Evolutionary conservation across 2,888 invertebrate genomes (phyloP).

Genomic region (Patella pellucida): DNA sequence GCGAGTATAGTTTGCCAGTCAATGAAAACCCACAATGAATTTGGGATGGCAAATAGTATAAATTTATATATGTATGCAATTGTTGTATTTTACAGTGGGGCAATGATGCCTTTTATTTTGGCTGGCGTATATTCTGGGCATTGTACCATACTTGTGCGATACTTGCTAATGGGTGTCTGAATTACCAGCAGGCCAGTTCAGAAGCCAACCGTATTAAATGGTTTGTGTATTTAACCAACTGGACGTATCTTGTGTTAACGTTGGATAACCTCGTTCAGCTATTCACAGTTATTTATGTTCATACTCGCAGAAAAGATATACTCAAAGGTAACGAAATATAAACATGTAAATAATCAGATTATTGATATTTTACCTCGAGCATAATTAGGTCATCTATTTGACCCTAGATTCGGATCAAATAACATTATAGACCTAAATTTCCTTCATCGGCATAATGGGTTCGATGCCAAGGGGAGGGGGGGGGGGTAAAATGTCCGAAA

Average conservation of each 20-base stretch:
- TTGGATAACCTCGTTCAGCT: slow-evolving; percentile 30
- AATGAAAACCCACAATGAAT: too few relatives aligned
- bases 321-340: slow-evolving; percentile 3
- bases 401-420: too few relatives aligned
- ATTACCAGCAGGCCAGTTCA: slow-evolving; percentile 12
- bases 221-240: slow-evolving; percentile 47
- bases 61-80: too few relatives aligned
- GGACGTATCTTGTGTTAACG: slow-evolving; percentile 36
- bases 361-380: too few relatives aligned
- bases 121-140: slow-evolving; percentile 35
- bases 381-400: too few relatives aligned
- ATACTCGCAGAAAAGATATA: slow-evolving; percentile 9
- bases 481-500: too few relatives aligned
- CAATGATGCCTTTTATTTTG: slow-evolving; percentile 18
- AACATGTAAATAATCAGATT: too few relatives aligned
- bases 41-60: too few relatives aligned
- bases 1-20: too few relatives aligned
- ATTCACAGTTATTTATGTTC: slow-evolving; percentile 18
- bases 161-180: slow-evolving; percentile 27
- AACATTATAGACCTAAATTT: too few relatives aligned
- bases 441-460: too few relatives aligned
- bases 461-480: too few relatives aligned
- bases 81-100: slow-evolving; percentile 19
- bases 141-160: slow-evolving; percentile 33
- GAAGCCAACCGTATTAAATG: slow-evolving; percentile 33